phyloP scores from a whole-genome alignment of 2,888 invertebrate genomes.

The Tenthredo distinguenda region DNA sequence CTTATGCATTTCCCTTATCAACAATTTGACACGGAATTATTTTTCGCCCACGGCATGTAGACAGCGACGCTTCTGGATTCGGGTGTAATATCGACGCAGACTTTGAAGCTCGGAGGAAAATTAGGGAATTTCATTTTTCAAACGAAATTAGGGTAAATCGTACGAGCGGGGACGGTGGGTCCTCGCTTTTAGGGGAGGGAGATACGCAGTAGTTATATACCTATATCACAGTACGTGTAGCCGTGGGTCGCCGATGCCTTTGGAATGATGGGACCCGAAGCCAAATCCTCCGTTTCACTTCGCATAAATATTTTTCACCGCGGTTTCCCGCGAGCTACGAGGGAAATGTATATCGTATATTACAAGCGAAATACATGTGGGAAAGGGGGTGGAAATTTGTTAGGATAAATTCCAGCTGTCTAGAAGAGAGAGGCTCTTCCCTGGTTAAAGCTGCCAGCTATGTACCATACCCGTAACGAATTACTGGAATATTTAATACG shows the following conservation, averaged over 20 bases:
- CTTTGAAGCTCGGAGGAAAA: background rate
- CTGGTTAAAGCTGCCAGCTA: slow-evolving; percentile 30
- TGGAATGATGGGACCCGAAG: slow-evolving; percentile 49
- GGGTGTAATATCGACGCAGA: slow-evolving; percentile 63
- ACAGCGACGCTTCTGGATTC: slow-evolving; percentile 60
- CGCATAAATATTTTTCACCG: slow-evolving; percentile 65
- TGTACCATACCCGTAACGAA: slow-evolving; percentile 71
- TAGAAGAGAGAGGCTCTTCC: slow-evolving; percentile 60
- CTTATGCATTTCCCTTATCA: slow-evolving; percentile 55
- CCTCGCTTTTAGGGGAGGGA: background rate
- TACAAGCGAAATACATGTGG: slow-evolving; percentile 60
- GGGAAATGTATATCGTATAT: slow-evolving; percentile 71
- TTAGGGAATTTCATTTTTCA: slow-evolving; percentile 36
- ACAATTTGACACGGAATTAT: background rate
- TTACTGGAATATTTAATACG: slow-evolving; percentile 75
- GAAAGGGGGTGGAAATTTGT: slow-evolving; percentile 65
- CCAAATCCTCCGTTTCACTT: slow-evolving; percentile 56
- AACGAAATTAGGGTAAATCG: slow-evolving; percentile 48
- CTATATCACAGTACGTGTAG: slow-evolving; percentile 11
- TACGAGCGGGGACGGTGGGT: slow-evolving; percentile 1
- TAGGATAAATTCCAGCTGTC: slow-evolving; percentile 74
- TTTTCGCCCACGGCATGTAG: background rate
- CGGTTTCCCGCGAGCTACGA: slow-evolving; percentile 56
- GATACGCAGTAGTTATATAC: background rate
- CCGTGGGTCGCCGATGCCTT: slow-evolving; percentile 37